These are phyloP conservation scores for Steinernema khuongi DNA, from an alignment of 1,140 invertebrate genomes.

Conservation along the genomic window DNA sequence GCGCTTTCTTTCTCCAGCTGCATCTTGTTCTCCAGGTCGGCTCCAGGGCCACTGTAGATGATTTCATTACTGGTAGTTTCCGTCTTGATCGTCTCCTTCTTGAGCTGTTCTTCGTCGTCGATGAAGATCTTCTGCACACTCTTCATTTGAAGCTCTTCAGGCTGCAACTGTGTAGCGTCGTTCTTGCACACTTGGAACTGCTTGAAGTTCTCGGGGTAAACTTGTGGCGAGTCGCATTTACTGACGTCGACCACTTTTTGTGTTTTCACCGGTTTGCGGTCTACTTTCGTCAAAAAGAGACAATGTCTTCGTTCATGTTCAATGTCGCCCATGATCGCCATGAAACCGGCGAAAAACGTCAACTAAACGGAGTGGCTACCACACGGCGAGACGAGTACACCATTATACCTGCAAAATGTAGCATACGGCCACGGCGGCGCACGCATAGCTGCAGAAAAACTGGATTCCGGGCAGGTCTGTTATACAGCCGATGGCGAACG, in stretches of 20 bases:
- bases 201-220: slow-evolving; percentile 21
- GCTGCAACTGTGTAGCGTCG: background rate
- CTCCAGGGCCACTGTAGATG: background rate
- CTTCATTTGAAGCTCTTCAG: slow-evolving; percentile 1
- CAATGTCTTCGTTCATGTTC: slow-evolving; percentile 57
- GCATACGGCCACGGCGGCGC: slow-evolving; percentile 60
- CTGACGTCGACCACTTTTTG: slow-evolving; percentile 26
- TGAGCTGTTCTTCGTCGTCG: slow-evolving; percentile 24
- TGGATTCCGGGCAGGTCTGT: slow-evolving; percentile 61
- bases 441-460: slow-evolving; percentile 61
- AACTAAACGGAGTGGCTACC: slow-evolving; percentile 39
- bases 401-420: slow-evolving; percentile 60
- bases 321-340: slow-evolving; percentile 58
- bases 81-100: background rate
- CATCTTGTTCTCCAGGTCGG: background rate
- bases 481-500: slow-evolving; percentile 62
- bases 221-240: background rate
- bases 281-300: slow-evolving; percentile 42
- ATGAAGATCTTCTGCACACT: slow-evolving; percentile 33
- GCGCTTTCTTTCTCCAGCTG: background rate
- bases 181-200: slow-evolving; percentile 23
- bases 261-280: slow-evolving; percentile 31
- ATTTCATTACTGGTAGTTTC: background rate
- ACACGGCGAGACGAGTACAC: slow-evolving; percentile 1
- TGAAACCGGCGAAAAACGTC: slow-evolving; percentile 60